Base-by-base conservation (phyloP, 1,140 invertebrate species). In the Bradynema listronoti region DNA sequence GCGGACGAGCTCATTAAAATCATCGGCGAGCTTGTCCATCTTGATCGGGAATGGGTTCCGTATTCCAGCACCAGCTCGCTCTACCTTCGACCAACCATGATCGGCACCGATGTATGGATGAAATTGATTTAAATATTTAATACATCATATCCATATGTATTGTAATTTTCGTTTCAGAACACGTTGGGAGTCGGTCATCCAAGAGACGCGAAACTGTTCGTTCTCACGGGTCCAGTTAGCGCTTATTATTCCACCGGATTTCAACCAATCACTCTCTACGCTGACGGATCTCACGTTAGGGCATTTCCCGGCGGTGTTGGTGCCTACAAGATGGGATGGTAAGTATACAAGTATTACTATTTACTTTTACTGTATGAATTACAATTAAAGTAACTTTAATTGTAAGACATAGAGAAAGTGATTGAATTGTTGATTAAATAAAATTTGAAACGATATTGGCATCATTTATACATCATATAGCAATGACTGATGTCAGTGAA, bases 231-330 rank as follows among this genome's bases (percentile, higher is more conserved):
- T 63, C 93, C 94, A 0, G 91, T 93, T 27, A 91, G 90, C 47
- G 84, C 87, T 7, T 97, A 96, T 80, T 97, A 91, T 78, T 80
- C 34, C 7, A 84, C 84, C 32, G 83, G 83, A 16, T 82, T 86
- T 66, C 86, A 88, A 65, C 87, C 88, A 0, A 85, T 92, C 9
- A 85, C 86, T 1, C 79, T 90, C 19, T 78, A 88, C 6, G 89
- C 89, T 39, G 87, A 91, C 81, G 87, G 89, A 0, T 78, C 83
- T 25, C 88, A 84, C 73, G 86, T 87, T 1, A 82, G 94, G 58
- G 89, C 94, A 22, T 97, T 91, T 87, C 91, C 91, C 5, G 93
- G 94, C 42, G 93, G 92, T 63, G 88, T 88, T 53, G 94, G 94
- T 27, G 86, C 88, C 73, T 85, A 85, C 58, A 98, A 99, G 83